A percentile compares a stretch with the other conserved stretches of the same genome.
Evolutionary conservation across 2,797 vertebrate species (phyloP).

Genomic region (Lepilemur ruficaudatus): DNA sequence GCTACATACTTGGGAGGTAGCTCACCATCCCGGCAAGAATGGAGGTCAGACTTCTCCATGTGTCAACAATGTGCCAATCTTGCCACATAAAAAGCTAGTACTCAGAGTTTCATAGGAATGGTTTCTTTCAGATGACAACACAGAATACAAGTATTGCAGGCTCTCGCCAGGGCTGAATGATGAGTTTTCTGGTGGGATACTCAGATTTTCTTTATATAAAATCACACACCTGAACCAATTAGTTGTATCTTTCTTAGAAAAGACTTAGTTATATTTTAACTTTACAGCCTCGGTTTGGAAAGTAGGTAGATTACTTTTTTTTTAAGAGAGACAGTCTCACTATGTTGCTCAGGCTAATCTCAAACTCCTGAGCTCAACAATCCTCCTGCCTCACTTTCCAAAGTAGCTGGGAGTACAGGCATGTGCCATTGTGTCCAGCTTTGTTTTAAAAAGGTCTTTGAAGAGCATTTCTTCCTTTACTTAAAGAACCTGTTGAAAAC

Average conservation of each 20-base stretch:
- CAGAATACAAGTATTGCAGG: not conserved
- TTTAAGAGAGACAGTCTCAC: not conserved
- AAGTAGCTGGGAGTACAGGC: not conserved
- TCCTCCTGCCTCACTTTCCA: not conserved
- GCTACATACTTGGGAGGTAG: not conserved
- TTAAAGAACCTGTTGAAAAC: not conserved
- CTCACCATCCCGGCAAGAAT: not conserved
- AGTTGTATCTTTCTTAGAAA: not conserved
- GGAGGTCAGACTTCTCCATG: not conserved
- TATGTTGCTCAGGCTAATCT: not conserved
- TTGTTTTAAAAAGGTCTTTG: not conserved
- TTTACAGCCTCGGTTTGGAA: not conserved
- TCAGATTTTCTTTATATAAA: not conserved
- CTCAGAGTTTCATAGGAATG: not conserved
- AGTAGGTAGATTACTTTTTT: not conserved
- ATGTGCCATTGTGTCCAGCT: not conserved
- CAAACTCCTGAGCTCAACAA: not conserved
- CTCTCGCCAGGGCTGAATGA: not conserved
- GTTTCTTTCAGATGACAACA: constrained; percentile 22
- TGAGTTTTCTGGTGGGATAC: not conserved
- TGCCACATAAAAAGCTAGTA: not conserved
- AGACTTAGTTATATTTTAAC: not conserved
- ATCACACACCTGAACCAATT: not conserved
- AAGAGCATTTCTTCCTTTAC: not conserved
- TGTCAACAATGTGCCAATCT: not conserved